These are phyloP conservation scores for Eumerus sabulonum DNA, from an alignment of 2,888 invertebrate species.

Conservation along the genomic window DNA sequence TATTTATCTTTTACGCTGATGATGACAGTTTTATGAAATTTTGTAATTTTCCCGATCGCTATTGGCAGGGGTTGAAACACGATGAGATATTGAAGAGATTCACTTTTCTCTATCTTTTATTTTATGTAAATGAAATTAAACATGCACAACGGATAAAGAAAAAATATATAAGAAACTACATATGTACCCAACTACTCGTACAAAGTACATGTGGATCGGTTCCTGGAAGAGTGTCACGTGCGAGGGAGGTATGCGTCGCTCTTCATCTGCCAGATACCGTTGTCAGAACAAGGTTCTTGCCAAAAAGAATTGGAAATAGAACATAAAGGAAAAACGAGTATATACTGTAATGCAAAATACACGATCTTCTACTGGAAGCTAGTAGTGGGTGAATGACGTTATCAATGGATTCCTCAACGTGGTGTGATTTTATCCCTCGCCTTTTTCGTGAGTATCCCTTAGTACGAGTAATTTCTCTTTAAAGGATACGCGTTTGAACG, in stretches of 20 bases:
- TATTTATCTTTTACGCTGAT: conserved; percentile 27
- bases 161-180: no score
- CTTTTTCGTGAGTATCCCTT: conserved; percentile 32
- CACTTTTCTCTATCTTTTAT: conserved; percentile 10
- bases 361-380: conserved; percentile 14
- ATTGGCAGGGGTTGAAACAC: neutral
- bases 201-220: no score
- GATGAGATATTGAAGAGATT: conserved; percentile 9
- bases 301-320: conserved; percentile 13
- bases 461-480: conserved; percentile 31
- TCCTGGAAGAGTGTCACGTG: conserved; percentile 54
- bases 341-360: neutral
- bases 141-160: conserved; percentile 16
- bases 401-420: conserved; percentile 57
- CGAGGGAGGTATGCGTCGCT: conserved; percentile 19
- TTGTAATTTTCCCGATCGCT: conserved; percentile 30
- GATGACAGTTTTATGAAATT: conserved; percentile 48
- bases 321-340: no score
- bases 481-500: conserved; percentile 45
- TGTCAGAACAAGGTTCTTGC: conserved; percentile 20
- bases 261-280: neutral
- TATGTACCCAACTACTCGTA: no score
- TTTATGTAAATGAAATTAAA: conserved; percentile 49
- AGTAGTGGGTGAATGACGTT: conserved; percentile 58
- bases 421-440: conserved; percentile 16